Percentiles rank a stretch among this genome's conserved stretches.
Conservation (phyloP, 1,140 invertebrate species). For the Drosophila prosaltans region DNA sequence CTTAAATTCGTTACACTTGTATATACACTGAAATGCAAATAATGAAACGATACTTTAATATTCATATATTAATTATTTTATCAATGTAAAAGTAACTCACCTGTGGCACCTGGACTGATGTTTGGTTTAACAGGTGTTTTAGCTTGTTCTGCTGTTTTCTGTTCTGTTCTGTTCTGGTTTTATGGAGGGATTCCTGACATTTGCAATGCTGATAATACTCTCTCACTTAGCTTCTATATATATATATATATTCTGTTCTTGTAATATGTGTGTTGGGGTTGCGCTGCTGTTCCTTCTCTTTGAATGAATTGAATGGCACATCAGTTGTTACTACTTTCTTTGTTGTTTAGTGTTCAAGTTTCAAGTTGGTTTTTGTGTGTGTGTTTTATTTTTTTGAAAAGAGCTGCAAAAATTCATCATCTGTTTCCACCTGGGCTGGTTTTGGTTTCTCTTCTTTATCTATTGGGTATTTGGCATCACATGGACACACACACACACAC, state of each 20-base stretch:
- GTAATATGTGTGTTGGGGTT: too few species aligned
- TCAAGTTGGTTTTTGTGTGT: conserved; percentile 6
- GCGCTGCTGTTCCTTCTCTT: background rate
- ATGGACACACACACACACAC: conserved; percentile 29
- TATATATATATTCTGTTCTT: background rate
- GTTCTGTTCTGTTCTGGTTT: conserved; percentile 49
- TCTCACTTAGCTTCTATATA: conserved; percentile 71
- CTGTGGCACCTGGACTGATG: conserved; percentile 30
- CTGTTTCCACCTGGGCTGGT: background rate
- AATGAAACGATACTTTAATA: background rate
- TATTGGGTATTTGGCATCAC: conserved; percentile 63
- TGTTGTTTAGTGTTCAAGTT: conserved; percentile 23
- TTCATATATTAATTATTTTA: conserved; percentile 20
- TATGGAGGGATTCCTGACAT: conserved; percentile 75
- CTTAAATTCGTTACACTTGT: conserved; percentile 71
- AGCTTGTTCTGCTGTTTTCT: conserved; percentile 2
- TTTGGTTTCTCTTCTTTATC: conserved; percentile 17
- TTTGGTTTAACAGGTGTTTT: conserved; percentile 14
- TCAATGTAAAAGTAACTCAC: conserved; percentile 25
- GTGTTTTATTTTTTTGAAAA: too few species aligned
- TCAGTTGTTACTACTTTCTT: background rate
- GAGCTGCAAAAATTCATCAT: conserved; percentile 38
- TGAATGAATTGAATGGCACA: conserved; percentile 14
- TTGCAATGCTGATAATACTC: conserved; percentile 68
- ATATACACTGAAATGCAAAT: conserved; percentile 56